These are phyloP conservation scores for Cyprinodon brontotheroides DNA, from an alignment of 2,113 vertebrate species.

Conservation along the genomic window DNA sequence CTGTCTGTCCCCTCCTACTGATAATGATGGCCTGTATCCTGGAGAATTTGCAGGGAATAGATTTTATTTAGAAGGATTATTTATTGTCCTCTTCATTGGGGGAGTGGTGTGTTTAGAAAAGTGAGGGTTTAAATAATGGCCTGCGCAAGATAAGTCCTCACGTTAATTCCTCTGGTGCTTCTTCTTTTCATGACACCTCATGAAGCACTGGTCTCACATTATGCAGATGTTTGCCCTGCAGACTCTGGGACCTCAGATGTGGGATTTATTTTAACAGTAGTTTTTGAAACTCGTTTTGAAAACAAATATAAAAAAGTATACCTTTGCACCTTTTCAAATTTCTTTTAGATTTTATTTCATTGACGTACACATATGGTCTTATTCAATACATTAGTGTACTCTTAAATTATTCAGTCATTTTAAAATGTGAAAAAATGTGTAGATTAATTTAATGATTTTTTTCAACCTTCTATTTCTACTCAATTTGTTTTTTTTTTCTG, in stretches of 20 bases:
- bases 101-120: conserved; percentile 85
- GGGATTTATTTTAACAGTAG: conserved; percentile 48
- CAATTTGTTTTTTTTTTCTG: background rate
- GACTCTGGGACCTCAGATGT: conserved; percentile 33
- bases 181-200: conserved; percentile 85
- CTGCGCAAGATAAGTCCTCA: conserved; percentile 86
- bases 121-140: conserved; percentile 88
- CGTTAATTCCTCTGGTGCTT: conserved; percentile 91
- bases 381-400: background rate
- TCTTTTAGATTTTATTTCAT: background rate
- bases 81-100: conserved; percentile 88
- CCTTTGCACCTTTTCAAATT: background rate
- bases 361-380: background rate
- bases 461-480: background rate
- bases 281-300: conserved; percentile 44
- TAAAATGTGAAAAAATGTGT: too few relatives aligned
- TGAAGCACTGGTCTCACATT: conserved; percentile 80
- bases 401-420: too few relatives aligned
- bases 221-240: conserved; percentile 68
- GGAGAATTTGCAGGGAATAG: conserved; percentile 88
- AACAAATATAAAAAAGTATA: conserved; percentile 19
- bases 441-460: background rate
- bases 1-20: conserved; percentile 87
- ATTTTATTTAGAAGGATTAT: conserved; percentile 90
- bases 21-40: conserved; percentile 88